Evolutionary conservation across 2,113 vertebrate species (phyloP), one percentile per base, ranked within the genome.

Genomic region (Pelodiscus sinensis): DNA sequence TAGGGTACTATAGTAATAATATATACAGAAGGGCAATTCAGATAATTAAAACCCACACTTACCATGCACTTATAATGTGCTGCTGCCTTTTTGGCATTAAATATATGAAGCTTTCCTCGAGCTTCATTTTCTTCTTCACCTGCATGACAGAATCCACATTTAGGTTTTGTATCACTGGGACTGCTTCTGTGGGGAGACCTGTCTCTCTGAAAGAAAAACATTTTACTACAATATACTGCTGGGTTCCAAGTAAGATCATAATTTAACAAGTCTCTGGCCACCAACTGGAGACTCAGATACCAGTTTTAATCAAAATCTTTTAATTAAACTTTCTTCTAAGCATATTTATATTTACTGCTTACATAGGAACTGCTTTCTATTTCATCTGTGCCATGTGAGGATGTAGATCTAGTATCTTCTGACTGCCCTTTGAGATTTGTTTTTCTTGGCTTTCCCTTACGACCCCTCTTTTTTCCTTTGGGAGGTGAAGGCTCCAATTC

Each of bases 51-150:
- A 44, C 44, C 44, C 44, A 44, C 83, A 95, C 98, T 97, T 97
- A 99, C 99, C 99, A 99, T 99, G 97, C 99, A 99, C 97, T 99
- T 99, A 98, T 99, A 99, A 97, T 99, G 99, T 56, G 99, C 99
- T 19, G 99, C 99, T 96, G 99, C 99, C 97, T 99, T 99, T 98
- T 99, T 99, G 96, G 98, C 98, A 98, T 99, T 99, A 97, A 99
- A 99, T 51, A 98, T 98, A 96, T 99, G 99, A 95, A 99, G 98
- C 97, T 99, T 98, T 94, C 99, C 99, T 93, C 99, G 98, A 3
- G 98, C 99, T 97, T 99, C 98, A 90, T 99, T 99, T 97, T 99
- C 99, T 96, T 99, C 99, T 81, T 99, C 99, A 38, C 99, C 99
- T 82, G 99, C 99, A 58, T 99, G 99, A 98, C 99, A 99, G 96